These are phyloP conservation scores for Heteropelma amictum DNA, from an alignment of 2,888 invertebrate genomes.

Conservation along the genomic window DNA sequence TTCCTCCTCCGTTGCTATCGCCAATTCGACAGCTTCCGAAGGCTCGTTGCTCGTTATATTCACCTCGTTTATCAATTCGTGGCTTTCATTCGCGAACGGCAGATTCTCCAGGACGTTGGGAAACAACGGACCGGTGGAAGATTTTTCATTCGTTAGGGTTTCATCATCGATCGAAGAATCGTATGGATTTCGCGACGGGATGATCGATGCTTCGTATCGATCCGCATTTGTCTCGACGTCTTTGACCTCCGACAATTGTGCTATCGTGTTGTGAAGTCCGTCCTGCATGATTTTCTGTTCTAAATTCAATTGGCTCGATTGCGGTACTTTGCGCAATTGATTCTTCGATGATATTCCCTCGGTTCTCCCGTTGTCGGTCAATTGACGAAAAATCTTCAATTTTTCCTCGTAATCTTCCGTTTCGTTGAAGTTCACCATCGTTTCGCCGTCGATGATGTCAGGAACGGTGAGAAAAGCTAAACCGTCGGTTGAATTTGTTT, in stretches of 20 bases:
- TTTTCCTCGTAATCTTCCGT: slow-evolving; percentile 60
- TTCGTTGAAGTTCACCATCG: slow-evolving; percentile 59
- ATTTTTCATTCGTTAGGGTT: slow-evolving; percentile 9
- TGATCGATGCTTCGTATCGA: slow-evolving; percentile 47
- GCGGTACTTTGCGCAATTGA: slow-evolving; percentile 6
- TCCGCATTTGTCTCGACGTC: slow-evolving; percentile 29
- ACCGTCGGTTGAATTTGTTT: slow-evolving; percentile 46
- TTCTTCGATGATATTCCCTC: slow-evolving; percentile 16
- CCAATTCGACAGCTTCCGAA: slow-evolving; percentile 84
- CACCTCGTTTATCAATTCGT: slow-evolving; percentile 13
- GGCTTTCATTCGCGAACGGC: slow-evolving; percentile 55
- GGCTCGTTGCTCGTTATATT: slow-evolving; percentile 58
- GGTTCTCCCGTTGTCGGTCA: slow-evolving; percentile 21
- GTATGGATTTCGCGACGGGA: slow-evolving; percentile 4
- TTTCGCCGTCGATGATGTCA: slow-evolving; percentile 53
- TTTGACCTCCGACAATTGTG: slow-evolving; percentile 64
- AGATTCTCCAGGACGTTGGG: slow-evolving; percentile 60
- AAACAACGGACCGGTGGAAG: slow-evolving; percentile 62
- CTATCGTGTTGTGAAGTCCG: slow-evolving; percentile 68
- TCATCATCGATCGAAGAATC: slow-evolving; percentile 6
- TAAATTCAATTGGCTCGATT: slow-evolving; percentile 57
- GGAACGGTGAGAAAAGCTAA: slow-evolving; percentile 54
- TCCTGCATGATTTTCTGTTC: slow-evolving; percentile 71
- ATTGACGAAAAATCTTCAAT: slow-evolving; percentile 60
- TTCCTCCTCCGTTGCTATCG: slow-evolving; percentile 87